Conservation (phyloP, 2,113 vertebrate genomes). For the Silurus glanis region DNA sequence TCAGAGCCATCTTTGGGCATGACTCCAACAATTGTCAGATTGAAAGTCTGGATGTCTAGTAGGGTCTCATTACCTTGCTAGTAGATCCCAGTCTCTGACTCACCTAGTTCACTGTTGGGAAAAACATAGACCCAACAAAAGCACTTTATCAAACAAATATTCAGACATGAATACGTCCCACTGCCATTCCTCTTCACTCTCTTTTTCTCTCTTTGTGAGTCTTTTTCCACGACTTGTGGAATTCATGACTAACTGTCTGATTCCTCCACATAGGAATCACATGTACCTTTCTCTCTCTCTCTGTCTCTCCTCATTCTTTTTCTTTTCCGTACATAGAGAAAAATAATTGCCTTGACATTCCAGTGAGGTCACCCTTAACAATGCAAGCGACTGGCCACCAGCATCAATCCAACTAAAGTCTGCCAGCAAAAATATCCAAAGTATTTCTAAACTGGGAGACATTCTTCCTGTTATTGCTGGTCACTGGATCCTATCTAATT, state of each 20-base stretch:
- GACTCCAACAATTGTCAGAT: slow-evolving; percentile 33
- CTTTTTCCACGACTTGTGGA: slow-evolving; percentile 33
- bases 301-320: slow-evolving; percentile 14
- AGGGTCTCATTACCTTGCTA: slow-evolving; percentile 40
- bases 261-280: slow-evolving; percentile 44
- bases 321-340: slow-evolving; percentile 40
- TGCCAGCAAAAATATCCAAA: slow-evolving; percentile 39
- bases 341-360: slow-evolving; percentile 54
- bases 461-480: slow-evolving; percentile 56
- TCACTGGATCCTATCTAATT: slow-evolving; percentile 50
- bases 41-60: slow-evolving; percentile 37
- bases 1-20: slow-evolving; percentile 42
- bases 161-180: slow-evolving; percentile 46
- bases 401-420: slow-evolving; percentile 38
- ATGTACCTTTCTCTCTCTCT: slow-evolving; percentile 35
- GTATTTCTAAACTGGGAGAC: slow-evolving; percentile 53
- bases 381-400: slow-evolving; percentile 44
- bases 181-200: slow-evolving; percentile 36
- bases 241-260: slow-evolving; percentile 53
- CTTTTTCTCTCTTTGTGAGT: slow-evolving; percentile 35
- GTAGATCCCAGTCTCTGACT: slow-evolving; percentile 36
- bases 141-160: slow-evolving; percentile 49
- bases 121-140: slow-evolving; percentile 34
- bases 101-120: slow-evolving; percentile 15
- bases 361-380: slow-evolving; percentile 51